These are phyloP conservation scores for Ormyrus thymus DNA, from an alignment of 2,888 invertebrate genomes.

Conservation along the genomic window DNA sequence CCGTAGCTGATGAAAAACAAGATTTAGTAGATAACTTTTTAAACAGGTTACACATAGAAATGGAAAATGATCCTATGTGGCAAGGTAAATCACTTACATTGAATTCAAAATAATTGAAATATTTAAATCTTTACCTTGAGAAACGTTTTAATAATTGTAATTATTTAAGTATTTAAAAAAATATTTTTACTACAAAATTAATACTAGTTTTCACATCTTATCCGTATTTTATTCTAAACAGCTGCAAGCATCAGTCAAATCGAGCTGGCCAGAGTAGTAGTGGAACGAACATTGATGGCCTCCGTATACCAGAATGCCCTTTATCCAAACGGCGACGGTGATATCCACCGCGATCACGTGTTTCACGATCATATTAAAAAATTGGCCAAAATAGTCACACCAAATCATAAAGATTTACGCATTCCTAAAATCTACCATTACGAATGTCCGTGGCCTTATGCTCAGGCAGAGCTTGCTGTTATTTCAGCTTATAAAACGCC, in stretches of 20 bases:
- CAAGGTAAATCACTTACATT: slow-evolving; percentile 76
- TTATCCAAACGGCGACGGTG: slow-evolving; percentile 98
- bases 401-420: slow-evolving; percentile 86
- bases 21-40: slow-evolving; percentile 91
- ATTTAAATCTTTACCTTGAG: neutral
- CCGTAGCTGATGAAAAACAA: slow-evolving; percentile 92
- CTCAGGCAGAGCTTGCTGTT: slow-evolving; percentile 91
- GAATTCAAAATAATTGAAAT: neutral
- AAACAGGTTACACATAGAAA: slow-evolving; percentile 81
- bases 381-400: slow-evolving; percentile 84
- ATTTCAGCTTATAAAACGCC: slow-evolving; percentile 95
- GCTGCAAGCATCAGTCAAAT: slow-evolving; percentile 84
- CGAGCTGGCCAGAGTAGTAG: slow-evolving; percentile 85
- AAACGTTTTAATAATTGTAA: neutral
- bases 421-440: slow-evolving; percentile 90
- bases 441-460: slow-evolving; percentile 97
- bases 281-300: slow-evolving; percentile 94
- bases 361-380: slow-evolving; percentile 92
- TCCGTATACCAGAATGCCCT: slow-evolving; percentile 93
- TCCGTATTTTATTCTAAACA: slow-evolving; percentile 65
- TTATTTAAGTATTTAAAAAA: neutral
- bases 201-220: neutral
- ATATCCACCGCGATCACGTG: slow-evolving; percentile 92
- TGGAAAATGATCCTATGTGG: slow-evolving; percentile 84
- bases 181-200: neutral